Evolutionary conservation across 2,113 vertebrate genomes (phyloP).

Genomic region (Megalops atlanticus): DNA sequence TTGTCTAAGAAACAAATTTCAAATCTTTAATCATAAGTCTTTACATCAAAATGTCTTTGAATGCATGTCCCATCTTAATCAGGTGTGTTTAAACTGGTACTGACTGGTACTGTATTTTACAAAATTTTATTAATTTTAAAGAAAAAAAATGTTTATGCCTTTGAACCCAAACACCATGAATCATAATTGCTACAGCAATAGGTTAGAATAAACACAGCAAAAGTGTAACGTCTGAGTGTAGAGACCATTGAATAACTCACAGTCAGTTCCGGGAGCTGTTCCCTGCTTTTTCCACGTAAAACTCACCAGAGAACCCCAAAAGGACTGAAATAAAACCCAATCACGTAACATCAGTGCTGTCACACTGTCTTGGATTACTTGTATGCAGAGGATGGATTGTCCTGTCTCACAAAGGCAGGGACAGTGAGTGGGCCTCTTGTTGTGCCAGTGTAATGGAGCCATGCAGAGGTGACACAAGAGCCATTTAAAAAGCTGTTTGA

Average conservation of each 20-base stretch:
- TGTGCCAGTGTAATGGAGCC: constrained; percentile 58
- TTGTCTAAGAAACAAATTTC: too few relatives aligned
- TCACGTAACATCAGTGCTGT: constrained; percentile 49
- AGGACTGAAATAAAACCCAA: background rate
- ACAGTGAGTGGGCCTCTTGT: constrained; percentile 46
- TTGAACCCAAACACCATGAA: too few relatives aligned
- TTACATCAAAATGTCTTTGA: too few relatives aligned
- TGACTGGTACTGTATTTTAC: too few relatives aligned
- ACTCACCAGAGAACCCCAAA: too few relatives aligned
- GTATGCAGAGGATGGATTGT: constrained; percentile 58
- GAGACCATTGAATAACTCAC: background rate
- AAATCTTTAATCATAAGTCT: too few relatives aligned
- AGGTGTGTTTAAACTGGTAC: too few relatives aligned
- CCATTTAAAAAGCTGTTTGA: constrained; percentile 44
- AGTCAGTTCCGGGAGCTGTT: background rate
- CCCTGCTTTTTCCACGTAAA: background rate
- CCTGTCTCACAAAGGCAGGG: constrained; percentile 41
- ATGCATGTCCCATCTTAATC: too few relatives aligned
- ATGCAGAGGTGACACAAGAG: constrained; percentile 59
- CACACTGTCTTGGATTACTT: constrained; percentile 46
- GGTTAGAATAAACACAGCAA: too few relatives aligned
- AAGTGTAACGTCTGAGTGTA: background rate
- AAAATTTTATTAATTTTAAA: too few relatives aligned
- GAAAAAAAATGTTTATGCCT: too few relatives aligned
- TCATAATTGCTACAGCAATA: too few relatives aligned